Evolutionary conservation across 2,113 vertebrate genomes (phyloP).

Genomic region (Anguilla rostrata): DNA sequence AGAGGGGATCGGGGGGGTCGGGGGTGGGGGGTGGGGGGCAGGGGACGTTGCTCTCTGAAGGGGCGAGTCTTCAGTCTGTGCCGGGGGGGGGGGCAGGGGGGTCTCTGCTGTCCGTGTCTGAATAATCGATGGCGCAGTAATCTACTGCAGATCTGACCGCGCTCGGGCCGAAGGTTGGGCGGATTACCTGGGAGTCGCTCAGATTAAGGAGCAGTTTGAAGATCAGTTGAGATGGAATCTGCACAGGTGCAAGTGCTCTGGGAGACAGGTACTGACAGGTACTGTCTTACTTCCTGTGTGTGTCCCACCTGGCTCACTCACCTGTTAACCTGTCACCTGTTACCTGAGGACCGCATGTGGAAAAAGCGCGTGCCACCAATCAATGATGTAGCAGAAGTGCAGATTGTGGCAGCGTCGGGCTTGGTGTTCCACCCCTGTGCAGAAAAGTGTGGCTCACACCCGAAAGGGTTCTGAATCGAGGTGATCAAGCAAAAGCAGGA

Average conservation of each 20-base stretch:
- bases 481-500: too few relatives aligned
- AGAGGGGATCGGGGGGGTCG: too few relatives aligned
- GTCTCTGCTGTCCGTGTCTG: too few relatives aligned
- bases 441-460: too few relatives aligned
- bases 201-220: neutral
- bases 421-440: neutral
- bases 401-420: neutral
- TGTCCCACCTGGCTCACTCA: neutral
- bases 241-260: neutral
- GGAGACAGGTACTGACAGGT: neutral
- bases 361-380: neutral
- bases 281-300: too few relatives aligned
- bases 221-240: neutral
- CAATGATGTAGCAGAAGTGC: neutral
- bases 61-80: too few relatives aligned
- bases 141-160: neutral
- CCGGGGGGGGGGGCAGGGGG: too few relatives aligned
- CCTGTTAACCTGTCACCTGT: neutral
- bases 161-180: neutral
- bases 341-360: neutral
- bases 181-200: neutral
- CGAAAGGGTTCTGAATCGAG: too few relatives aligned
- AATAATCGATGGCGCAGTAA: neutral
- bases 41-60: too few relatives aligned
- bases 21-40: too few relatives aligned